Base-by-base conservation (phyloP, 2,113 vertebrate species). In the Prolemur simus region DNA sequence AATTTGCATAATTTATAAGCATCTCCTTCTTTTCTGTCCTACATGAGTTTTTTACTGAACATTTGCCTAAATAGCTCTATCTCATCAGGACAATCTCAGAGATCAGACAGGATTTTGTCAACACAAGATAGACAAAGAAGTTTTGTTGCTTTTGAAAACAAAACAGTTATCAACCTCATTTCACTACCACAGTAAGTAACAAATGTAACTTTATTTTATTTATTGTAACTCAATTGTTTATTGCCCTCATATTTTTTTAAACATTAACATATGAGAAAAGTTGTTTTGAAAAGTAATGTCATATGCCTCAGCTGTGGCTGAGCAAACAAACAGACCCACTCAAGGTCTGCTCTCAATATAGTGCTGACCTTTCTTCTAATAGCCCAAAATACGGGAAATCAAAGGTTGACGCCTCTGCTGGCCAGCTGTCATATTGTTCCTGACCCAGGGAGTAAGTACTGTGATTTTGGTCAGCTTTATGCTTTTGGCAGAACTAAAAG, bases 371-470 rank as follows among this genome's bases (percentile, higher is more conserved):
- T 54, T 47, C 5, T 76, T 60, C 80, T 68, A 94, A 85, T 3
- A 95, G 9, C 42, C 6, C 49, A 25, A 80, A 89, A 58, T 63
- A 5, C 92, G 68, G 66, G 64, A 81, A 92, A 66, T 73, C 37
- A 37, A 52, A 83, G 84, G 56, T 89, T 17, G 1, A 18, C 12
- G 21, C n/a, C 47, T 81, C 32, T 49, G 25, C 84, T 49, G 52
- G 34, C 52, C 37, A 47, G 69, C 87, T 90, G 94, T 85, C 90
- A 85, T 25, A 49, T 21, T 63, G 18, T 54, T 81, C 87, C 84
- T 97, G 87, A 96, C 95, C 84, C 45, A 73, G 32, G 27, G 64
- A 66, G 71, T 58, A 77, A 90, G 81, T 29, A 52, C 83, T 29
- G 21, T 39, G 76, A 94, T 94, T 94, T 60, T 37, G 64, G 56